Evolutionary conservation across 1,140 invertebrate species (phyloP).

Genomic region (Drosophila tristis): DNA sequence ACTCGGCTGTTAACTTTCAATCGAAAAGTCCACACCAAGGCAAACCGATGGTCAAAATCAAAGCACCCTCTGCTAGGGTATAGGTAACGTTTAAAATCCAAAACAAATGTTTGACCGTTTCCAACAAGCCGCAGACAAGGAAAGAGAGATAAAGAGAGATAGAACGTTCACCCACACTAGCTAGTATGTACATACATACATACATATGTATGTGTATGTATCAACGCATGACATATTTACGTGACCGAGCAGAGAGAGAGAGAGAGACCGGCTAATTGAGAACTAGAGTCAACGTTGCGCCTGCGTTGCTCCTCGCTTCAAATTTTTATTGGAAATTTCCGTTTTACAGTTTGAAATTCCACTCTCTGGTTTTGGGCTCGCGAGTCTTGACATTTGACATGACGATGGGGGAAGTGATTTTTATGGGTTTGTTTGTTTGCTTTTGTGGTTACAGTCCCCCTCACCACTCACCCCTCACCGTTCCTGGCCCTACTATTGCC

Average conservation of each 20-base stretch:
- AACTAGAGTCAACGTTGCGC: conserved; percentile 35
- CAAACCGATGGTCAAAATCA: conserved; percentile 9
- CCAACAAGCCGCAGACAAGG: conserved; percentile 20
- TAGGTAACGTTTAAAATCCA: conserved; percentile 37
- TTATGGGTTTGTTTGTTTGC: conserved; percentile 53
- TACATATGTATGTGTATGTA: too few species aligned
- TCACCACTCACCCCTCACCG: neutral
- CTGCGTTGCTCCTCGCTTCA: conserved; percentile 32
- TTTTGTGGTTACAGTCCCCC: conserved; percentile 47
- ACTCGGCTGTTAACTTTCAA: too few species aligned
- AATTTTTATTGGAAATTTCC: conserved; percentile 73
- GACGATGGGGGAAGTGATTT: conserved; percentile 68
- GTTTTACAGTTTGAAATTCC: conserved; percentile 49
- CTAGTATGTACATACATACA: conserved; percentile 1
- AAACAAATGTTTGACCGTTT: conserved; percentile 51
- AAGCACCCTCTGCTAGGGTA: neutral
- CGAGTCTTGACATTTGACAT: conserved; percentile 69
- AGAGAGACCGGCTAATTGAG: conserved; percentile 40
- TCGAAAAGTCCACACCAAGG: too few species aligned
- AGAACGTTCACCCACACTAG: conserved; percentile 49
- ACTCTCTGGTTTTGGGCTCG: conserved; percentile 5
- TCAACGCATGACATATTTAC: conserved; percentile 67
- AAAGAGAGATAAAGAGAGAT: conserved; percentile 6
- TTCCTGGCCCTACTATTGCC: conserved; percentile 6
- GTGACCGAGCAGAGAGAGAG: conserved; percentile 41